Percentiles rank a stretch among this genome's conserved stretches.
Conservation (phyloP, 2,888 invertebrate genomes). For the Cinara cedri region DNA sequence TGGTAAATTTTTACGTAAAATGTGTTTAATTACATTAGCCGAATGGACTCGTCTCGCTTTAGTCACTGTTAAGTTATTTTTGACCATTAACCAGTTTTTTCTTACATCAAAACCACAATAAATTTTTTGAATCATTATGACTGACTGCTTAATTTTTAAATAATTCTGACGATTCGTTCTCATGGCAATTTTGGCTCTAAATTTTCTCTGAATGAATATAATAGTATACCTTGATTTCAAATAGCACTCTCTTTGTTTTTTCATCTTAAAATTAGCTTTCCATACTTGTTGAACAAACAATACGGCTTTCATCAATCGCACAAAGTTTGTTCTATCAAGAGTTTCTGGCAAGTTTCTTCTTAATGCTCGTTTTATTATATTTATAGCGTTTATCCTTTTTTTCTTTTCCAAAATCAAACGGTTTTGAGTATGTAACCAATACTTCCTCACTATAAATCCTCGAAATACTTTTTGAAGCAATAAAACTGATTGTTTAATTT, state of each 20-base stretch:
- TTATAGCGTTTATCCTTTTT: too few relatives aligned
- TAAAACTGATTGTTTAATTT: too few relatives aligned
- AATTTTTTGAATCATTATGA: slow-evolving; percentile 42
- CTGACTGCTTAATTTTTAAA: slow-evolving; percentile 6
- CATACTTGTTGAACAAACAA: slow-evolving; percentile 17
- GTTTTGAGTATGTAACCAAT: too few relatives aligned
- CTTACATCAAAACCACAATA: slow-evolving; percentile 32
- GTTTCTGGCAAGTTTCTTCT: background rate
- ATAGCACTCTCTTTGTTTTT: background rate
- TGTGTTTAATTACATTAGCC: background rate
- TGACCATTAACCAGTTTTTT: background rate
- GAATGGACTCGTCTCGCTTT: background rate
- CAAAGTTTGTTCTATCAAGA: background rate
- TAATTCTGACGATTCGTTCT: background rate
- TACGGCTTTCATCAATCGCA: background rate
- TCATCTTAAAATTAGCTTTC: slow-evolving; percentile 15
- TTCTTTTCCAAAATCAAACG: too few relatives aligned
- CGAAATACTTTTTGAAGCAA: too few relatives aligned
- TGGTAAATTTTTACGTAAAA: background rate
- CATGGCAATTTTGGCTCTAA: slow-evolving; percentile 36
- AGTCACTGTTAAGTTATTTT: background rate
- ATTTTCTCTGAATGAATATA: slow-evolving; percentile 52
- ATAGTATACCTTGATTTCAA: background rate
- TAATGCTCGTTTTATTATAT: too few relatives aligned
- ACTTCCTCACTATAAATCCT: too few relatives aligned